Base-by-base conservation (phyloP, 2,113 vertebrate species). In the Nerophis lumbriciformis region DNA sequence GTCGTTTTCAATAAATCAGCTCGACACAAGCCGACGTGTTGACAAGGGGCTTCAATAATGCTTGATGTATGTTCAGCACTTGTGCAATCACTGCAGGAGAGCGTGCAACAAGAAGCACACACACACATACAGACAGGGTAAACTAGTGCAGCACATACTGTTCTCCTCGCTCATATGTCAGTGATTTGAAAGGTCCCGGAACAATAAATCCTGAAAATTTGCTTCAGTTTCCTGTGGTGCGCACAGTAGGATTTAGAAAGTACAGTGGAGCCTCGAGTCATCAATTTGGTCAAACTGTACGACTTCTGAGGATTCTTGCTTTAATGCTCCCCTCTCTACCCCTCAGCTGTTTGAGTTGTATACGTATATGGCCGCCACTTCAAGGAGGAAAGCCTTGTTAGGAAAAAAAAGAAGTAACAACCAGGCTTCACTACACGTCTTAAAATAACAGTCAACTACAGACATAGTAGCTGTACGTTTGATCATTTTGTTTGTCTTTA, bases 131-230 rank as follows among this genome's bases (percentile, higher is more conserved):
- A 52, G 52, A n/a, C 21, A 37, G 39, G 39, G 39, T 42, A 8
- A 8, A 9, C 39, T 6, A 42, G 50, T 53, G 56, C 63, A 62
- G 59, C 53, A 66, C 69, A 76, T 65, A 56, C 52, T 70, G 72
- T 75, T 77, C 64, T 57, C 44, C 36, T 69, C 47, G 8, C 53
- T 42, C 21, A 4, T 53, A 44, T 61, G 61, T 59, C 61, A 72
- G 64, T 61, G 62, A 65, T 65, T 71, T 48, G 55, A 5, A 63
- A 45, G 66, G 63, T 71, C 58, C 65, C 61, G 66, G 70, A 78
- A 79, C 68, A 69, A 80, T 76, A 82, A 77, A 80, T 79, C 71
- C 69, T 50, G 61, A 68, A 71, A 77, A 77, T 69, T 60, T 68
- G 73, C 54, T 73, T 44, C 79, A 70, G 77, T 56, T 65, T 78